Conservation (phyloP, 2,797 vertebrate species). For the Hydrocynus forskahlii region DNA sequence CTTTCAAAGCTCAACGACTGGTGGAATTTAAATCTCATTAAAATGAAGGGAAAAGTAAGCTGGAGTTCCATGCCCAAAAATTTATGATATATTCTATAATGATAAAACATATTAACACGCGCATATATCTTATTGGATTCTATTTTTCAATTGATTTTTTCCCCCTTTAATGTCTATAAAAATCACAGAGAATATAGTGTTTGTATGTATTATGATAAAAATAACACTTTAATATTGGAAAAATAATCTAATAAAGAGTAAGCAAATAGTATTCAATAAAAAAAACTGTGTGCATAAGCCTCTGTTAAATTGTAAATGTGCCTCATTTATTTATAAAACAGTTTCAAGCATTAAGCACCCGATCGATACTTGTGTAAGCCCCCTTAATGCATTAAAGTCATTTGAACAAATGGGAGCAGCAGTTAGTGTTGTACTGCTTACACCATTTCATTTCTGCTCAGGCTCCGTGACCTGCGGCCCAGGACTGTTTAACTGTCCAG, state of each 20-base stretch:
- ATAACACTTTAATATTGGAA: not conserved
- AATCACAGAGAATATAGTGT: too few relatives aligned
- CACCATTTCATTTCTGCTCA: slow-evolving; percentile 62
- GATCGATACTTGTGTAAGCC: not conserved
- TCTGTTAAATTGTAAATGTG: slow-evolving; percentile 45
- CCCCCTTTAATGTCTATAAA: not conserved
- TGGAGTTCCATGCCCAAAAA: too few relatives aligned
- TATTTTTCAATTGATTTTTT: not conserved
- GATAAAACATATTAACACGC: slow-evolving; percentile 47
- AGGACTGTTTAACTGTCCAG: slow-evolving; percentile 91
- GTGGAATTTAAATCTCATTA: slow-evolving; percentile 13
- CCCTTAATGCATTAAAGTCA: not conserved
- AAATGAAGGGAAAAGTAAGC: slow-evolving; percentile 59
- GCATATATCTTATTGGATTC: slow-evolving; percentile 41
- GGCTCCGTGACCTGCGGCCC: slow-evolving; percentile 91
- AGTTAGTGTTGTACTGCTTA: slow-evolving; percentile 11
- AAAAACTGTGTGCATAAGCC: not conserved
- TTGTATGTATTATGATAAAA: not conserved
- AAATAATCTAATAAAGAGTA: not conserved
- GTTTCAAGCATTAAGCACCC: not conserved
- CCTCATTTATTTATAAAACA: slow-evolving; percentile 16
- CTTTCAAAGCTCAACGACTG: not conserved
- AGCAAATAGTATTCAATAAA: too few relatives aligned
- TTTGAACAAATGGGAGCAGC: slow-evolving; percentile 1
- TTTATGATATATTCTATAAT: not conserved